Evolutionary conservation across 2,888 invertebrate genomes (phyloP), one percentile per base, ranked within the genome.

Genomic region (Koerneria pararmatus): DNA sequence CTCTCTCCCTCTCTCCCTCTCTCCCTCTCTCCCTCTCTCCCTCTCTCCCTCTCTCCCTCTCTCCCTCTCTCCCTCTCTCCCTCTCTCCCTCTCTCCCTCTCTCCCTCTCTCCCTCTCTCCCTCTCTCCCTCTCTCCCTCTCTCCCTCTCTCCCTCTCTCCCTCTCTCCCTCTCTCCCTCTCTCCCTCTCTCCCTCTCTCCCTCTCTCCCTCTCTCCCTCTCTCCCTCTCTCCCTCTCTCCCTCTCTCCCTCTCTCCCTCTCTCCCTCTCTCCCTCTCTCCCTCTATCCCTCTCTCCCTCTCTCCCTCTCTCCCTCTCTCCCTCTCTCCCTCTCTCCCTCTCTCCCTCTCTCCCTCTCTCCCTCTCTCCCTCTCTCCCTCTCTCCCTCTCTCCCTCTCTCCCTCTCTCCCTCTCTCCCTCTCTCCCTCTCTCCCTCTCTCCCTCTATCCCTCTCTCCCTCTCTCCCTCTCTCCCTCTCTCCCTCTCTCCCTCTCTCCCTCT

Each of bases 211-310:
- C 8, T 19, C 8, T 11, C 11, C 8, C 19, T 41, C 11, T 41
- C 41, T 41, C 19, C 19, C 11, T 41, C 41, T 53, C 19, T 53
- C 24, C 24, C 19, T 15, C n/a, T 58, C 34, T 58, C 58, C 37
- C 58, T 58, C 58, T 58, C 58, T 58, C 51, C 49, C 48, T 49
- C n/a, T 31, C 48, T 49, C 51, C 49, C 62, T 49, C 62, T 62
- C 62, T 62, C 49, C 49, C 3, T 27, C 22, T 31, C 27, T 31
- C 41, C 19, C 22, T 24, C 46, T 31, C 41, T 34, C n/a, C n/a
- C n/a, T n/a, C n/a, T n/a, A n/a, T n/a, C n/a, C n/a, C n/a, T n/a
- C n/a, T n/a, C n/a, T n/a, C 37, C 24, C 41, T 34, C 41, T 3
- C 27, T 29, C 41, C 29, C 31, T 64, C 4, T 62, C 49, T 51